Conservation (phyloP, 2,113 vertebrate genomes). For the Tetrao urogallus region DNA sequence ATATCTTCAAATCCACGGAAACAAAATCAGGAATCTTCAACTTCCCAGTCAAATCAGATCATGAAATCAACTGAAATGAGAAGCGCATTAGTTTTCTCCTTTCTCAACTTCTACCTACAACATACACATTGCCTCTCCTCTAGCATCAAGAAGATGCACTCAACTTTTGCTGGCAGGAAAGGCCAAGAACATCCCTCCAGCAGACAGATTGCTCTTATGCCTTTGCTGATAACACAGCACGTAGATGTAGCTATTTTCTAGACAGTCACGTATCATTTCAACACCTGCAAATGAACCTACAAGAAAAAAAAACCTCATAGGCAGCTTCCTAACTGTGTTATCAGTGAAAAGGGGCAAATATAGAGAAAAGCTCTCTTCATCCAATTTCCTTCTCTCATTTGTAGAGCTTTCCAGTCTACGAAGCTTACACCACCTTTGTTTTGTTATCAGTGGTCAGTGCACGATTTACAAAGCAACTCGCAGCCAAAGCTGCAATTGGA, state of each 20-base stretch:
- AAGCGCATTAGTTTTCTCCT: constrained; percentile 43
- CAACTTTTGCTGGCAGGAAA: not conserved
- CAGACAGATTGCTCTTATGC: not conserved
- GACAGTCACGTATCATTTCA: not conserved
- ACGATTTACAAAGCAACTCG: not conserved
- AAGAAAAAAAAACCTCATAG: not conserved
- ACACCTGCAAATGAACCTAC: not conserved
- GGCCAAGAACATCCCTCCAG: not conserved
- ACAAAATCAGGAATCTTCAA: constrained; percentile 62
- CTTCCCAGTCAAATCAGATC: constrained; percentile 69
- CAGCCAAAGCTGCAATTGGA: not conserved
- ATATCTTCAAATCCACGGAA: constrained; percentile 76
- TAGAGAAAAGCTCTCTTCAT: not conserved
- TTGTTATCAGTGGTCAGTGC: not conserved
- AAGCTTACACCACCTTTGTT: not conserved
- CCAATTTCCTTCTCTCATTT: not conserved
- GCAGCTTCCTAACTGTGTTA: not conserved
- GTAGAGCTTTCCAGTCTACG: not conserved
- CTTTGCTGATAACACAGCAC: not conserved
- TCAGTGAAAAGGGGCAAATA: not conserved
- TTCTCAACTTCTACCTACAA: not conserved
- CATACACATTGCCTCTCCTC: not conserved
- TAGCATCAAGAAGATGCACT: not conserved
- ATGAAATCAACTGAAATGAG: constrained; percentile 83
- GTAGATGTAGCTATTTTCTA: not conserved